Percentiles rank a stretch among this genome's conserved stretches.
Conservation (phyloP, 2,888 invertebrate species). For the Pilophorus perplexus region DNA sequence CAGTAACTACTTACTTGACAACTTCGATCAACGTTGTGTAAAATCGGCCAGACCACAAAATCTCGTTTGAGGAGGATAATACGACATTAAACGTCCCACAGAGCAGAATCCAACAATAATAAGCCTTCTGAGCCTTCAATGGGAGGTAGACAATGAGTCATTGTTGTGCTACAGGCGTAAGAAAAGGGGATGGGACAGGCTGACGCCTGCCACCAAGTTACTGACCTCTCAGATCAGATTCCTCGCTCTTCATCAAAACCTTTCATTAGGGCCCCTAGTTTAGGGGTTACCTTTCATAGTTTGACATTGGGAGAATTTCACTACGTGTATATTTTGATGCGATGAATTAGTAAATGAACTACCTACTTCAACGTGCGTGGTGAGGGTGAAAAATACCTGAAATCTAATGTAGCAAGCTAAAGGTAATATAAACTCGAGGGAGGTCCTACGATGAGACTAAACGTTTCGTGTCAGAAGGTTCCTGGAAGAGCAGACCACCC, state of each 20-base stretch:
- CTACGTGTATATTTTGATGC: not conserved
- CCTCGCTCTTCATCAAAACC: too few species aligned
- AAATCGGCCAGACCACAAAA: too few species aligned
- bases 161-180: not conserved
- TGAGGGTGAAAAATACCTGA: constrained; percentile 6
- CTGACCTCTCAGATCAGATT: constrained; percentile 25
- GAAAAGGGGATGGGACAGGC: constrained; percentile 10
- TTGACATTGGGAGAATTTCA: not conserved
- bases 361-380: too few species aligned
- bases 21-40: too few species aligned
- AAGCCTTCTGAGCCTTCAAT: not conserved
- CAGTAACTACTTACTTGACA: too few species aligned
- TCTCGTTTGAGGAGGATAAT: too few species aligned
- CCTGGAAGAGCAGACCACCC: constrained; percentile 33
- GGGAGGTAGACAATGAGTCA: constrained; percentile 16
- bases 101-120: too few species aligned
- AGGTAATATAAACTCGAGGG: constrained; percentile 21
- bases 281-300: not conserved
- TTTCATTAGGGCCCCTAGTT: too few species aligned
- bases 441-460: constrained; percentile 16
- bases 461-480: constrained; percentile 34
- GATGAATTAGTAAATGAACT: not conserved
- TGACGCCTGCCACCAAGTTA: constrained; percentile 19
- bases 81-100: too few species aligned
- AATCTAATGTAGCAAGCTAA: not conserved